Base-by-base conservation (phyloP, 2,797 vertebrate species). In the Coendou prehensilis region DNA sequence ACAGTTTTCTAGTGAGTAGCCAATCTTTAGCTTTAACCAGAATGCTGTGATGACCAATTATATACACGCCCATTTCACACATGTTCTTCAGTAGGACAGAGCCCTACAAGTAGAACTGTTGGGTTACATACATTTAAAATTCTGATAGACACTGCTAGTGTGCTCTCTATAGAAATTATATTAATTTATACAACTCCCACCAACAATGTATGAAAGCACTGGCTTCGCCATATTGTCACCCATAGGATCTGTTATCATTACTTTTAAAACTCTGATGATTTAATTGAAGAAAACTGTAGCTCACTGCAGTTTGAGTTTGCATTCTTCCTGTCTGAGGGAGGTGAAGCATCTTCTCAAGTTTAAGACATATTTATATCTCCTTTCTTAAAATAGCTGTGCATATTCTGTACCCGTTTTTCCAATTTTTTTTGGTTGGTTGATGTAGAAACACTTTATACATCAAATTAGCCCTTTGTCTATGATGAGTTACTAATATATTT, bases 191-290 rank as follows among this genome's bases (percentile, higher is more conserved):
- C 18, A 56, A 56, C n/a, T 79, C 17, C 64, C 59, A 89, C 41
- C 26, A 80, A 87, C 10, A 75, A 59, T n/a, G 20, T 63, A 23
- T 26, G 17, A 92, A 8, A n/a, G 28, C 14, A 5, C 56, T 2
- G 89, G 26, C 8, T 76, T 71, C 41, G 78, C 10, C 17, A 54
- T 79, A 76, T 6, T 15, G 83, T 59, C 57, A 67, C 45, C 33
- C 20, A 41, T 0, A 5, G 20, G 93, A 64, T 56, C 37, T 41
- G 13, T 18, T 64, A 57, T 57, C 23, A 50, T 50, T 63, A 71
- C 14, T 82, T 85, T 76, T 30, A 92, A 57, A 54, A 56, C 23
- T 91, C 54, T 73, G 41, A 80, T 73, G n/a, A 84, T 88, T 93
- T 89, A 80, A 64, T 50, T 52, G 33, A 54, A 89, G 45, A 73